Percentiles rank a stretch among this genome's conserved stretches.
These are phyloP conservation scores for Misgurnus mizolepis DNA, from an alignment of 2,113 vertebrate species.

Conservation along the genomic window DNA sequence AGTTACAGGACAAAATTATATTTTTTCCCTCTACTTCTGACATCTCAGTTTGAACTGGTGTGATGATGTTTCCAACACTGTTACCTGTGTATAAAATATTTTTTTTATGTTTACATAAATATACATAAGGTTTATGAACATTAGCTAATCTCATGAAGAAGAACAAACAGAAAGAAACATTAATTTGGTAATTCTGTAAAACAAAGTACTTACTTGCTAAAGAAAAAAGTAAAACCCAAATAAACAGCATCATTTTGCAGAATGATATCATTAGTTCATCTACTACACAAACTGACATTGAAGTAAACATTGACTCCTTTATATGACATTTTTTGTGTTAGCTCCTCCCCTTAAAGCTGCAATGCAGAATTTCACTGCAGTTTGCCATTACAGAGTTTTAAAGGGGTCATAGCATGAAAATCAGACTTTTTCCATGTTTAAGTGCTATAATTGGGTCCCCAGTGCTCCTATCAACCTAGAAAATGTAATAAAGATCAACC, in stretches of 20 bases:
- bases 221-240: neutral
- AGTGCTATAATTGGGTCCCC: too few species aligned
- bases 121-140: too few species aligned
- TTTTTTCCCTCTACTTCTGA: neutral
- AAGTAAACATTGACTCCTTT: neutral
- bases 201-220: neutral
- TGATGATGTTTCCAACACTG: neutral
- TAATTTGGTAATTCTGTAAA: neutral
- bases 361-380: too few species aligned
- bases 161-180: neutral
- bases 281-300: neutral
- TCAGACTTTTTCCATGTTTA: too few species aligned
- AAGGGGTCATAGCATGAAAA: too few species aligned
- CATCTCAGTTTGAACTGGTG: neutral
- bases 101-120: too few species aligned
- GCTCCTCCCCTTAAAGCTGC: neutral
- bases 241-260: neutral
- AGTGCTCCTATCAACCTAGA: too few species aligned
- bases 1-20: constrained; percentile 22
- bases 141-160: neutral
- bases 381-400: too few species aligned
- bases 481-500: too few species aligned
- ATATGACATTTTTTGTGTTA: neutral
- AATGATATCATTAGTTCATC: neutral
- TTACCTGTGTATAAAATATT: neutral